Conservation (phyloP, 2,113 vertebrate species). For the Heloderma charlesbogerti region DNA sequence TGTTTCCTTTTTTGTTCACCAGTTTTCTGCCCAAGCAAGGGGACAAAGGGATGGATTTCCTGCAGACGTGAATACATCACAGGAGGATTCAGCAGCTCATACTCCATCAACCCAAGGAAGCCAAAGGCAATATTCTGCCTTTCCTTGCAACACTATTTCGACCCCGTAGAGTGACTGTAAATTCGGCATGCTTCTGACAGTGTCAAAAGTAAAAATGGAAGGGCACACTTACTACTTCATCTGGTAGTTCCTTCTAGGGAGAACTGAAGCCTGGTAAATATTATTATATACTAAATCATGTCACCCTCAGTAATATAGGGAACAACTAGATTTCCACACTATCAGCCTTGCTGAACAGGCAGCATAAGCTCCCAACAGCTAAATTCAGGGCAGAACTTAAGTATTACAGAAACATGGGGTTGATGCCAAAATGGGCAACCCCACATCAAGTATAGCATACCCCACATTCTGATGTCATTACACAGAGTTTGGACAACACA, state of each 20-base stretch:
- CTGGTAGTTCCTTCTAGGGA: no score
- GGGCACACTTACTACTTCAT: neutral
- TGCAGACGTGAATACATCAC: neutral
- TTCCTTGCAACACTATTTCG: neutral
- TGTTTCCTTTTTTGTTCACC: neutral
- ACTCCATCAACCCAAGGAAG: neutral
- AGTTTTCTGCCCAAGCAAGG: neutral
- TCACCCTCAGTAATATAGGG: neutral
- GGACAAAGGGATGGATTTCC: constrained; percentile 1
- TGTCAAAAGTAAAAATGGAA: neutral
- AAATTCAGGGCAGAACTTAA: no score
- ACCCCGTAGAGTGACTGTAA: neutral
- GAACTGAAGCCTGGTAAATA: neutral
- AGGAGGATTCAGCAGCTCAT: fast-evolving
- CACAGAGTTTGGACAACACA: no score
- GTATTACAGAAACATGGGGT: no score
- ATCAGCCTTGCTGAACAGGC: neutral
- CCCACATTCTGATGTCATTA: no score
- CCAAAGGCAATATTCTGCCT: neutral
- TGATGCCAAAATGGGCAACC: no score
- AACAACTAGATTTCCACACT: neutral
- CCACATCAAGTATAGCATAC: no score
- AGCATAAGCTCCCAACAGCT: neutral
- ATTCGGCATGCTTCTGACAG: neutral
- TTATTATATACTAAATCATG: neutral